Evolutionary conservation across 2,888 invertebrate species (phyloP), one percentile per base, ranked within the genome.

Genomic region (Actias luna): DNA sequence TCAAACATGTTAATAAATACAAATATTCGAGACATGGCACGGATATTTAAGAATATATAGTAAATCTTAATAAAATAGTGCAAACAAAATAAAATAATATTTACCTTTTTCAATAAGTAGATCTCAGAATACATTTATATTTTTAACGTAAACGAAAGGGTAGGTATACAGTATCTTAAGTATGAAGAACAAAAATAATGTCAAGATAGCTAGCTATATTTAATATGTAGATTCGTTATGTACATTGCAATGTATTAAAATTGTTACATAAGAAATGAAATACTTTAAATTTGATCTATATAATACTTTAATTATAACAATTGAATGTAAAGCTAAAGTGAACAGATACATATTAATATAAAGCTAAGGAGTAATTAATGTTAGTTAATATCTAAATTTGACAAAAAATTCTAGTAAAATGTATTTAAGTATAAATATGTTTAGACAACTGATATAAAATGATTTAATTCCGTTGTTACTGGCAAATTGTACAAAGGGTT

Each of bases 221-320:
- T 36, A 10, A 14, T 25, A 29, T 35, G 60, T 55, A 55, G 35
- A 46, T 27, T 27, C 27, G 36, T 10, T 27, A 36, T 22, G 18
- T 57, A 18, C 2, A 61, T 25, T 52, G 18, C 55, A 36, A 16
- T 55, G 27, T 12, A 55, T 61, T 46, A 1, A 22, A 39, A 55
- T 55, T 35, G 36, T 27, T 50, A 55, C 58, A 63, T 18, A 27
- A 29, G n/a, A n/a, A n/a, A n/a, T n/a, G n/a, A n/a, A n/a, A n/a
- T n/a, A n/a, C n/a, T n/a, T n/a, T n/a, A n/a, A n/a, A n/a, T n/a
- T n/a, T n/a, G n/a, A n/a, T n/a, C n/a, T n/a, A n/a, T n/a, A n/a
- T n/a, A n/a, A n/a, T n/a, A n/a, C n/a, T n/a, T n/a, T n/a, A n/a
- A n/a, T n/a, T n/a, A n/a, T n/a, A n/a, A n/a, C n/a, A n/a, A n/a